These are phyloP conservation scores for Sorex araneus DNA, from an alignment of 2,113 vertebrate genomes.

Conservation along the genomic window DNA sequence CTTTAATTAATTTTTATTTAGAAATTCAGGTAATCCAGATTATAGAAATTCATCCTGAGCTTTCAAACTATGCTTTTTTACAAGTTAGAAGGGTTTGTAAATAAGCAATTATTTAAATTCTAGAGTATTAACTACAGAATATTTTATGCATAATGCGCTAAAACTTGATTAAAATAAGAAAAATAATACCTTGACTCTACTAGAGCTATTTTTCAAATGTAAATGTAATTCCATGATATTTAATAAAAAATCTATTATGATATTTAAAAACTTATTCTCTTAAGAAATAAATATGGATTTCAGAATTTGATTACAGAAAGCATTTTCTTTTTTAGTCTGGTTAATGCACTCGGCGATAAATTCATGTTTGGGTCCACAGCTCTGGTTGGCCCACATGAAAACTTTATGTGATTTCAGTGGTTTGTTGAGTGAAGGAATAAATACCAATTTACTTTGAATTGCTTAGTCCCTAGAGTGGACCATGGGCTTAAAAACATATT, in stretches of 20 bases:
- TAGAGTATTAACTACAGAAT: conserved; percentile 28
- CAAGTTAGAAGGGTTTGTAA: not conserved
- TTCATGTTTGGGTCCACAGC: not conserved
- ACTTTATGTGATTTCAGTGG: not conserved
- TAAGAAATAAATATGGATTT: conserved; percentile 29
- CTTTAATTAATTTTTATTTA: too few species aligned
- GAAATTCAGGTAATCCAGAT: too few species aligned
- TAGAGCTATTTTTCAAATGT: not conserved
- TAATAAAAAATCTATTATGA: not conserved
- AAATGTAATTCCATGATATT: not conserved
- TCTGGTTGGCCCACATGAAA: not conserved
- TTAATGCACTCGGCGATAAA: not conserved
- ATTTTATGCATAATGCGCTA: not conserved
- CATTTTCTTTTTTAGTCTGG: conserved; percentile 6
- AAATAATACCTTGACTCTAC: not conserved
- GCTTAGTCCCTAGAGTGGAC: not conserved
- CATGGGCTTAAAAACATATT: not conserved
- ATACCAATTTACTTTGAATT: conserved; percentile 10
- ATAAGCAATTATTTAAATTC: conserved; percentile 36
- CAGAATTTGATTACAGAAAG: not conserved
- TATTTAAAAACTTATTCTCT: not conserved
- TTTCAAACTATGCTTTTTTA: too few species aligned
- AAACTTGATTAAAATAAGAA: not conserved
- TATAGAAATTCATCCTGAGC: too few species aligned
- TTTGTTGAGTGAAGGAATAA: not conserved